A percentile compares a stretch with the other conserved stretches of the same genome.
Conservation (phyloP, 1,140 invertebrate genomes). For the Habropoda laboriosa region DNA sequence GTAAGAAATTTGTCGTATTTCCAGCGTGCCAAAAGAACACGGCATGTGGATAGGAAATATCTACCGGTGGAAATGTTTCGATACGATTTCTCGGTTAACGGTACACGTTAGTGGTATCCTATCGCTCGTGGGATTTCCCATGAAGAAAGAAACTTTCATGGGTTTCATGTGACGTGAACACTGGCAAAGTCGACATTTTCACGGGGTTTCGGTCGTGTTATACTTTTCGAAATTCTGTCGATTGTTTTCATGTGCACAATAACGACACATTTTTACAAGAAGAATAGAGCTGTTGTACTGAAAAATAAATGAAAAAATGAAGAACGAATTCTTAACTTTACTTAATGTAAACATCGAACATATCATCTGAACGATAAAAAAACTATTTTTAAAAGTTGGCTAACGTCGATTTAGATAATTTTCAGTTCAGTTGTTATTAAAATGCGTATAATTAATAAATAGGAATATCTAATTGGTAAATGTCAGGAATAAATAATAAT, state of each 20-base stretch:
- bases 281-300: too few species aligned
- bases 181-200: slow-evolving; percentile 13
- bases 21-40: background rate
- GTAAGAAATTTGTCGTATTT: background rate
- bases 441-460: too few species aligned
- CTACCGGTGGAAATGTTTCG: background rate
- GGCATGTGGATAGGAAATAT: slow-evolving; percentile 31
- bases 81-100: slow-evolving; percentile 46
- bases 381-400: too few species aligned
- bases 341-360: too few species aligned
- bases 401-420: too few species aligned
- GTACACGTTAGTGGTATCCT: slow-evolving; percentile 11
- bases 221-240: background rate
- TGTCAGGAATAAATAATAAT: too few species aligned
- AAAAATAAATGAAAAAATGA: background rate
- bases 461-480: too few species aligned
- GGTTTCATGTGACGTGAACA: background rate
- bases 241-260: background rate
- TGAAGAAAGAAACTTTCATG: slow-evolving; percentile 20
- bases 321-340: too few species aligned
- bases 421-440: too few species aligned
- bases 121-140: slow-evolving; percentile 6
- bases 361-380: too few species aligned
- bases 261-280: too few species aligned
- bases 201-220: background rate